phyloP scores from a whole-genome alignment of 2,113 vertebrate genomes.

The Procavia capensis region DNA sequence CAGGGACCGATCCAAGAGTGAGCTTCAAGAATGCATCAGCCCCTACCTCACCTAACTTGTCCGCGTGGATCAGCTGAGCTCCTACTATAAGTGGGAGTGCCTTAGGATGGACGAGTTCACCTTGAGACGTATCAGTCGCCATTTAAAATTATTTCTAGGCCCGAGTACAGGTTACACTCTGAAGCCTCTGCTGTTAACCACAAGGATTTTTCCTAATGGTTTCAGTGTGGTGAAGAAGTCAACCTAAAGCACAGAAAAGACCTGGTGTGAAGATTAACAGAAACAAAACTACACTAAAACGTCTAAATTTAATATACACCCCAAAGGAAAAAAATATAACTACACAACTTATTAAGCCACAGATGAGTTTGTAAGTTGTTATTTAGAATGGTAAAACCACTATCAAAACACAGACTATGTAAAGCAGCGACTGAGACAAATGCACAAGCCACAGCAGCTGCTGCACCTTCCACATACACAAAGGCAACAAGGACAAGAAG shows the following conservation, averaged over 20 bases:
- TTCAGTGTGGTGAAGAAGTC: constrained; percentile 89
- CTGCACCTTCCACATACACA: constrained; percentile 69
- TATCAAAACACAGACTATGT: constrained; percentile 64
- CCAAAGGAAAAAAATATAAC: constrained; percentile 70
- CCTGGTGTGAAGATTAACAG: constrained; percentile 88
- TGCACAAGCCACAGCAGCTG: constrained; percentile 77
- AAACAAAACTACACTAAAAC: constrained; percentile 81
- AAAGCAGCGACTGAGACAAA: constrained; percentile 74
- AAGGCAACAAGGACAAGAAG: constrained; percentile 70
- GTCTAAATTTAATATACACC: constrained; percentile 76
- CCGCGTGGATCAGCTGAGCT: constrained; percentile 90
- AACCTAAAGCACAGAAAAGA: constrained; percentile 92
- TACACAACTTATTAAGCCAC: constrained; percentile 72
- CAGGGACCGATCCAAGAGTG: constrained; percentile 87
- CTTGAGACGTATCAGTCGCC: constrained; percentile 90
- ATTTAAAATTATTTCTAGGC: constrained; percentile 90
- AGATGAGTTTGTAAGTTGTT: constrained; percentile 70
- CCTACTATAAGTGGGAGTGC: constrained; percentile 90
- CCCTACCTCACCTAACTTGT: constrained; percentile 92
- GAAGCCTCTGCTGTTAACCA: constrained; percentile 89
- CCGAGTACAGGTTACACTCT: constrained; percentile 87
- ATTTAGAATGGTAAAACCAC: constrained; percentile 78
- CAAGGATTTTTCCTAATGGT: constrained; percentile 89
- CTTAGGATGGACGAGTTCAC: constrained; percentile 90
- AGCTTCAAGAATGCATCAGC: constrained; percentile 87